Evolutionary conservation across 2,113 vertebrate genomes (phyloP), one percentile per base, ranked within the genome.

Genomic region (Neoarius graeffei): DNA sequence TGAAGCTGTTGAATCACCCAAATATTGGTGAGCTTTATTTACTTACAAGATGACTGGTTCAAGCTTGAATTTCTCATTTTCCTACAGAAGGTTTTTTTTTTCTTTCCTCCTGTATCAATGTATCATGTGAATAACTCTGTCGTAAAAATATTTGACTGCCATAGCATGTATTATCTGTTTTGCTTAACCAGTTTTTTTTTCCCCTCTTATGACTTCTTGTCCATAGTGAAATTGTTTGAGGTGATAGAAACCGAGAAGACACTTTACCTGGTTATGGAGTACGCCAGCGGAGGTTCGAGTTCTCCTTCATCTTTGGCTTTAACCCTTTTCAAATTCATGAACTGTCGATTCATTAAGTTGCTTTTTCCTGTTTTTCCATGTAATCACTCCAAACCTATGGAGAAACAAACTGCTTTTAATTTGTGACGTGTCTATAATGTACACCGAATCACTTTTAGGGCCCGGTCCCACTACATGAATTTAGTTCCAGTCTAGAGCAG

Each of bases 241-340:
- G 96, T 96, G 89, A 97, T 97, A 0, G 96, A 97, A 91, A 96
- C 96, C 0, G 96, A 96, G 90, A 96, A 96, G 92, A 96, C 95
- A 0, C 94, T 96, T 25, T 97, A 97, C 89, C 93, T 97, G 30
- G 95, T 97, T 79, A 97, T 97, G 96, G 96, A 97, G 73, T 97
- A 96, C 0, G 96, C 96, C 62, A 97, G 96, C 7, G 96, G 95
- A 90, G 96, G 96, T 96, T 91, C 91, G 93, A 66, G 30, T 52
- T 83, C 52, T 82, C 7, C 42, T 60, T 8, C 74, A 57, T 80
- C 62, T 73, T 85, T 54, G 74, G n/a, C 67, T 87, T 67, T 83
- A 35, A 86, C 14, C 30, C 48, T 35, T 35, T 35, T 62, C n/a
- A 19, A 5, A 1, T 35, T 35, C 19, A 35, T 64, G 27, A 10